phyloP scores from a whole-genome alignment of 2,888 invertebrate species.

The Thymelicus lineola region DNA sequence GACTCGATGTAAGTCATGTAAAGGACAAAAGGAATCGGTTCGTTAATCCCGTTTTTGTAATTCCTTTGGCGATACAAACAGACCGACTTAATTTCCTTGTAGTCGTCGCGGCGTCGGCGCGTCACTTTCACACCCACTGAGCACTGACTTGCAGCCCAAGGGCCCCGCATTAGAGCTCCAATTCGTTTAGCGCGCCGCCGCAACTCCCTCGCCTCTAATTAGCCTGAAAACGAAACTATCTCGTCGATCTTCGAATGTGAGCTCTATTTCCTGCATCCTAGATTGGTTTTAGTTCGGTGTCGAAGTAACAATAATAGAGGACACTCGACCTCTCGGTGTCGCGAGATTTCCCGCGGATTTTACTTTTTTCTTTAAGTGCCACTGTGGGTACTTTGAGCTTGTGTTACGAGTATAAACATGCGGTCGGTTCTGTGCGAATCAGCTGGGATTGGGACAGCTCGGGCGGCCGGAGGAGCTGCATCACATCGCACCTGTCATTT shows the following conservation, averaged over 20 bases:
- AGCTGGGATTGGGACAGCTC: neutral
- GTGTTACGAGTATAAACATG: slow-evolving; percentile 39
- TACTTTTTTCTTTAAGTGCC: slow-evolving; percentile 49
- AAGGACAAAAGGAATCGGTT: slow-evolving; percentile 37
- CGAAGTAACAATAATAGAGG: slow-evolving; percentile 68
- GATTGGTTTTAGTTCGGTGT: slow-evolving; percentile 48
- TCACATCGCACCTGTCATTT: too few species aligned
- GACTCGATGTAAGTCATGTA: slow-evolving; percentile 32
- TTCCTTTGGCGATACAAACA: slow-evolving; percentile 43
- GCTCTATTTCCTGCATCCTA: slow-evolving; percentile 52
- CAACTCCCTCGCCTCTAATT: slow-evolving; percentile 70
- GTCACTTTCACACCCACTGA: slow-evolving; percentile 39
- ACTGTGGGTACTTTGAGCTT: slow-evolving; percentile 41
- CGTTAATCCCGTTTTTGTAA: slow-evolving; percentile 39
- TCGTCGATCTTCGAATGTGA: slow-evolving; percentile 43
- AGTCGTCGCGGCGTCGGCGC: slow-evolving; percentile 41
- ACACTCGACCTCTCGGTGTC: slow-evolving; percentile 74
- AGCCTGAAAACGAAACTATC: slow-evolving; percentile 74
- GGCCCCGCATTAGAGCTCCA: slow-evolving; percentile 53
- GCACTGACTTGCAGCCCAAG: slow-evolving; percentile 44
- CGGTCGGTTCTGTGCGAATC: slow-evolving; percentile 17
- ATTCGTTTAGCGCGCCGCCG: slow-evolving; percentile 50
- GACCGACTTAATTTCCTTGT: slow-evolving; percentile 46
- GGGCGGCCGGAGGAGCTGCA: neutral
- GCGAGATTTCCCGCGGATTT: slow-evolving; percentile 70